Evolutionary conservation across 2,888 invertebrate species (phyloP).

Genomic region (Erebia ligea): DNA sequence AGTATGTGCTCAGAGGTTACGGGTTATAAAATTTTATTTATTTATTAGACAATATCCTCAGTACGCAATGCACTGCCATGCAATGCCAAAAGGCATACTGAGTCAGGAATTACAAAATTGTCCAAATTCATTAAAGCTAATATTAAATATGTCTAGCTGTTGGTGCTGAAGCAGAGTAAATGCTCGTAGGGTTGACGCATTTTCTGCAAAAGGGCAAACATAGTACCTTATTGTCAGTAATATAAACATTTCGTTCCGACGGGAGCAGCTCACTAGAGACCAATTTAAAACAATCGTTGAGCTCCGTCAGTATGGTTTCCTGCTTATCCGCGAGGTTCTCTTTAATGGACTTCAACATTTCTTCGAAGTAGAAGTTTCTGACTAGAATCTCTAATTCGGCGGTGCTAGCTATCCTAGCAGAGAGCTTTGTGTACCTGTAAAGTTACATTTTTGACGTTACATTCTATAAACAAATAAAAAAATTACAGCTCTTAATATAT

Average conservation of each 20-base stretch:
- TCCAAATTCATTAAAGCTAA: no score
- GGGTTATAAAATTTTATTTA: no score
- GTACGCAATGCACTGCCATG: no score
- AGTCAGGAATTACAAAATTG: no score
- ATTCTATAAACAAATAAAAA: no score
- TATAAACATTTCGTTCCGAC: slow-evolving; percentile 78
- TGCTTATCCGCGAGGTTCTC: slow-evolving; percentile 68
- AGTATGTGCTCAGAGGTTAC: background rate
- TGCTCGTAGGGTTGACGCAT: no score
- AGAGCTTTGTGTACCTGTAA: slow-evolving; percentile 88
- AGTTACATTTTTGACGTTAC: background rate
- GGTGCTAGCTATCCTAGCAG: slow-evolving; percentile 91
- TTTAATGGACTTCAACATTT: slow-evolving; percentile 88
- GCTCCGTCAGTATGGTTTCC: slow-evolving; percentile 78
- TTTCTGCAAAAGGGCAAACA: no score
- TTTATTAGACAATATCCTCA: no score
- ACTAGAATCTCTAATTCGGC: slow-evolving; percentile 88
- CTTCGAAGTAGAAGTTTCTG: slow-evolving; percentile 91
- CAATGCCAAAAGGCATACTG: no score
- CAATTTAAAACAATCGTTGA: slow-evolving; percentile 82
- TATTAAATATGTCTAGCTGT: no score
- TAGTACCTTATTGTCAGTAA: slow-evolving; percentile 70
- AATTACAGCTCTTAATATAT: background rate
- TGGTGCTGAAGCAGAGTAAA: no score
- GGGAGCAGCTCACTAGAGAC: slow-evolving; percentile 80